phyloP scores from a whole-genome alignment of 1,140 invertebrate genomes.

The Physella acuta region DNA sequence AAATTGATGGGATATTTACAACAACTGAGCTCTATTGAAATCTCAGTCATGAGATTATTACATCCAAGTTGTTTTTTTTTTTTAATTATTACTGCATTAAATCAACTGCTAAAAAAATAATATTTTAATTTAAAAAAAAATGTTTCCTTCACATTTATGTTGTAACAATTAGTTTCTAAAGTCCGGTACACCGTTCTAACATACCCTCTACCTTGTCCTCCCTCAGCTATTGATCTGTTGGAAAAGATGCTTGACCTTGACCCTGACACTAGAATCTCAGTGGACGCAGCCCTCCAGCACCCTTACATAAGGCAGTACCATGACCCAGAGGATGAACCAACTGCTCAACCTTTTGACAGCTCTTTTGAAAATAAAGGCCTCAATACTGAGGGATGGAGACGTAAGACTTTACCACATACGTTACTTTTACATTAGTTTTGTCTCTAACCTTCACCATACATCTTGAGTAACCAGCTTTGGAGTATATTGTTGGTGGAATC shows the following conservation, averaged over 20 bases:
- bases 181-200: too few relatives aligned
- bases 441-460: not conserved
- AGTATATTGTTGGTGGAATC: not conserved
- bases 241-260: conserved; percentile 95
- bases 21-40: too few relatives aligned
- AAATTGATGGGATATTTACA: too few relatives aligned
- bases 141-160: too few relatives aligned
- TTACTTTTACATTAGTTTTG: not conserved
- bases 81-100: too few relatives aligned
- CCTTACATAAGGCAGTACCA: conserved; percentile 83
- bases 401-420: conserved; percentile 58
- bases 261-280: conserved; percentile 88
- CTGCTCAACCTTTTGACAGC: conserved; percentile 85
- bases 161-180: too few relatives aligned
- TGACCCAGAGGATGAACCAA: conserved; percentile 89
- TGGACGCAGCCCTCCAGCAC: conserved; percentile 87
- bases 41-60: too few relatives aligned
- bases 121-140: too few relatives aligned
- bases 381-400: conserved; percentile 90
- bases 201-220: too few relatives aligned
- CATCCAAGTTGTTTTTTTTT: too few relatives aligned
- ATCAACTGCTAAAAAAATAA: too few relatives aligned
- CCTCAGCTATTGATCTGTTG: conserved; percentile 84
- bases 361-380: conserved; percentile 93
- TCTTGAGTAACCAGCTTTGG: not conserved